Evolutionary conservation across 2,797 vertebrate genomes (phyloP), one percentile per base, ranked within the genome.

Genomic region (Netta rufina): DNA sequence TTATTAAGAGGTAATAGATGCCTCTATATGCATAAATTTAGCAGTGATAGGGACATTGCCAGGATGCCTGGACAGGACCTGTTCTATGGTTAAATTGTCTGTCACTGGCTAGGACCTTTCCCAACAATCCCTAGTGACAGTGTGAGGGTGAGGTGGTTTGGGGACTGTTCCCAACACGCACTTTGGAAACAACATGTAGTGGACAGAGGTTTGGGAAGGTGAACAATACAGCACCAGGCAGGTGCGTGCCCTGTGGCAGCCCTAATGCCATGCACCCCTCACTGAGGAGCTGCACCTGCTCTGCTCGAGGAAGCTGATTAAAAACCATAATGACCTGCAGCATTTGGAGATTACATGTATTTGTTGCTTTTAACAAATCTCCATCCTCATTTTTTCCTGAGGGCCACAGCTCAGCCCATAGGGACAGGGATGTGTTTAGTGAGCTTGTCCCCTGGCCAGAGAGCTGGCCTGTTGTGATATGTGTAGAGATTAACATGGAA

Each of bases 261-360:
- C n/a, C 56, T 4, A 2, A 25, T 0, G 0, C 61, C 0, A 0
- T 27, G 45, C 49, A 32, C 47, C 20, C 3, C 54, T 87, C 61
- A 9, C 2, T 11, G 16, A 45, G n/a, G 25, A 61, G 33, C 2
- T 1, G 39, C 0, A 0, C 0, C 1, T 79, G 30, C 60, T 70
- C 39, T 84, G 45, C 20, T 41, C 38, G 39, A n/a, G 45, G n/a
- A 80, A 84, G 22, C 51, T 30, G 49, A 72, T 75, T 91, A 72
- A 33, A 74, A 71, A 38, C 56, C 36, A 45, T 19, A 90, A 66
- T 64, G 43, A 32, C 61, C 54, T 21, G 74, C 24, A 84, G 62
- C n/a, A 56, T 18, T 8, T 92, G 27, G 30, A 91, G 82, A 81
- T 81, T 28, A 43, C 41, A 43, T 43, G 41, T 43, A 72, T 65